A percentile compares a stretch with the other conserved stretches of the same genome.
phyloP scores from a whole-genome alignment of 2,113 vertebrate genomes.

The Podarcis raffonei region DNA sequence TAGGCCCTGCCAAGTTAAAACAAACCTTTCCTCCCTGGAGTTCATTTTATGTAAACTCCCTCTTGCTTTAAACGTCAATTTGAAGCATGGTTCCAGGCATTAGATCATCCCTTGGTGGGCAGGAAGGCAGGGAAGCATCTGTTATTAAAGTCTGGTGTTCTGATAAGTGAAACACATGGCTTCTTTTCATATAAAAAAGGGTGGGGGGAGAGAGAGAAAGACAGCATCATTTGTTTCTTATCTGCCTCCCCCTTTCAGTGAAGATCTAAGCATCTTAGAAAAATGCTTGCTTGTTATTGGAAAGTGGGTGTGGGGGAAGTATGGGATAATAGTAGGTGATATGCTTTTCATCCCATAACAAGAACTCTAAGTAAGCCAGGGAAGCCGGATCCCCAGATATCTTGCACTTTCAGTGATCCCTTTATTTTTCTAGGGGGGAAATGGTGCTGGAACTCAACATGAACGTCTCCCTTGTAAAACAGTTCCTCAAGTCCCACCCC shows the following conservation, averaged over 20 bases:
- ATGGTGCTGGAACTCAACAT: no score
- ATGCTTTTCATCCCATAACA: constrained; percentile 38
- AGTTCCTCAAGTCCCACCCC: no score
- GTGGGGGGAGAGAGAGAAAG: not conserved
- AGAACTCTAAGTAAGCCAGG: constrained; percentile 35
- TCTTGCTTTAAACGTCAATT: not conserved
- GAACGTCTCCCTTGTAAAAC: no score
- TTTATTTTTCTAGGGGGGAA: not conserved
- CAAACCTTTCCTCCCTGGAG: not conserved
- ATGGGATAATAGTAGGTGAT: constrained; percentile 39
- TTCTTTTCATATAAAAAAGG: constrained; percentile 31
- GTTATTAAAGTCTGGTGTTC: constrained; percentile 11
- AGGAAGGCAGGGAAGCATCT: constrained; percentile 12
- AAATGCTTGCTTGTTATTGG: constrained; percentile 28
- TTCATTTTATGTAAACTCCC: constrained; percentile 33
- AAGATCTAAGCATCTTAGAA: constrained; percentile 30
- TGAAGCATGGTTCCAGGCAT: constrained; percentile 34
- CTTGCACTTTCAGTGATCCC: not conserved
- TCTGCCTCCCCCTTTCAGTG: not conserved
- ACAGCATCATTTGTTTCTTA: constrained; percentile 12
- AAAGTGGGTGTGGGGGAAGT: not conserved
- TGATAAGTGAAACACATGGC: constrained; percentile 18
- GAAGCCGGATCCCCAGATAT: not conserved
- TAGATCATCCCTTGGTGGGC: constrained; percentile 30
- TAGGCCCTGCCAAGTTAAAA: constrained; percentile 23